Base-by-base conservation (phyloP, 2,888 invertebrate species). In the Eupeodes luniger region DNA sequence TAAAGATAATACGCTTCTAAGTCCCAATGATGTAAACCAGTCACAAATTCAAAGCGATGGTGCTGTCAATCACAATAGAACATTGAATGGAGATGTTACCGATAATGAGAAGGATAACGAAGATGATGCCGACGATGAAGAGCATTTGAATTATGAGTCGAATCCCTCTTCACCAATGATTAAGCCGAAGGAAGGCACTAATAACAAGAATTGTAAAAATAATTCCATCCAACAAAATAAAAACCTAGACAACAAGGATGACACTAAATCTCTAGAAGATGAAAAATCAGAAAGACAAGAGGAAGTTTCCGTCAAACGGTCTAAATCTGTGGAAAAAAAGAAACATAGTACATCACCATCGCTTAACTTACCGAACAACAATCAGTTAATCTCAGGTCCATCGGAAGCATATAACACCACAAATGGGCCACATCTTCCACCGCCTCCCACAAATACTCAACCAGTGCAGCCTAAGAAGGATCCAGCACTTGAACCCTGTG, bases 401-500 rank as follows among this genome's bases (percentile, higher is more conserved):
- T 80, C 83, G 34, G 86, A 72, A 57, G 14, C 62, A 6, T 81
- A 66, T 57, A 88, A 72, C 53, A 78, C 66, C 27, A 77, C 77
- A 19, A 89, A 84, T 75, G 80, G 85, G 61, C 92, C 91, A 27
- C 91, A 90, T 49, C 70, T 80, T 79, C 75, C 83, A 76, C 51
- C 81, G 34, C 49, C 67, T 66, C 70, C 76, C 10, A 12, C 11
- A 12, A 78, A 76, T 74, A 76, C 81, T 79, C 81, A 80, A 62
- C 76, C 66, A 78, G 75, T 61, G 44, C 76, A 79, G 27, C 86
- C 86, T 6, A 91, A 91, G 76, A 91, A 91, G 14, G 98, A 98
- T 94, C 98, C 98, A 55, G 98, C 98, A 14, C 95, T 97, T 93
- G 97, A 97, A 91, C 95, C 96, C 78, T 98, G 98, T 94, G 97